These are phyloP conservation scores for Semicossyphus pulcher DNA, from an alignment of 2,113 vertebrate genomes.

Conservation along the genomic window DNA sequence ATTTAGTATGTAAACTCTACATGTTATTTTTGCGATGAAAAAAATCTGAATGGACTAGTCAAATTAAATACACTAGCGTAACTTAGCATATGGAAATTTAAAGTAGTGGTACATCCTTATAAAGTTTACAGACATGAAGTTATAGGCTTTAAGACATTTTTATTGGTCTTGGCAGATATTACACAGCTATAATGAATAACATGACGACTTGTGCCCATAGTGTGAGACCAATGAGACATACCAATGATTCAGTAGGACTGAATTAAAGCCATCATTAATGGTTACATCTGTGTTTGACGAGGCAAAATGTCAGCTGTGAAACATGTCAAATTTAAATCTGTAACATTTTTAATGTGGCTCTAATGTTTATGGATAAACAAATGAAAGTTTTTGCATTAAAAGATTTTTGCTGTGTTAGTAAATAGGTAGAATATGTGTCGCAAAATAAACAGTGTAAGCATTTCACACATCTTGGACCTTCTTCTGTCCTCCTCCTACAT, in stretches of 20 bases:
- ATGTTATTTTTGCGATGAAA: too few relatives aligned
- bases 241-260: not conserved
- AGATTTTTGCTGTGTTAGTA: too few relatives aligned
- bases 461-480: not conserved
- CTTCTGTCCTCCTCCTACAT: not conserved
- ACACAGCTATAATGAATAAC: not conserved
- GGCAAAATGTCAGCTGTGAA: not conserved
- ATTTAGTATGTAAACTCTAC: too few relatives aligned
- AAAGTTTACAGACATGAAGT: too few relatives aligned
- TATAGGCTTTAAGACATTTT: too few relatives aligned
- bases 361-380: not conserved
- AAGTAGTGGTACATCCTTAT: too few relatives aligned
- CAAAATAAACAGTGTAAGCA: too few relatives aligned
- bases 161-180: not conserved
- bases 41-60: too few relatives aligned
- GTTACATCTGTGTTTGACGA: not conserved
- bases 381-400: not conserved
- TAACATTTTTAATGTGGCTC: too few relatives aligned
- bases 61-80: too few relatives aligned
- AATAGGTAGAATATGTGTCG: not conserved
- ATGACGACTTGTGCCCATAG: not conserved
- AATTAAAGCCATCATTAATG: not conserved
- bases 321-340: not conserved
- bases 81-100: too few relatives aligned
- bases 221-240: not conserved